Evolutionary conservation across 2,113 vertebrate species (phyloP), one percentile per base, ranked within the genome.

Genomic region (Eurystomus gularis): DNA sequence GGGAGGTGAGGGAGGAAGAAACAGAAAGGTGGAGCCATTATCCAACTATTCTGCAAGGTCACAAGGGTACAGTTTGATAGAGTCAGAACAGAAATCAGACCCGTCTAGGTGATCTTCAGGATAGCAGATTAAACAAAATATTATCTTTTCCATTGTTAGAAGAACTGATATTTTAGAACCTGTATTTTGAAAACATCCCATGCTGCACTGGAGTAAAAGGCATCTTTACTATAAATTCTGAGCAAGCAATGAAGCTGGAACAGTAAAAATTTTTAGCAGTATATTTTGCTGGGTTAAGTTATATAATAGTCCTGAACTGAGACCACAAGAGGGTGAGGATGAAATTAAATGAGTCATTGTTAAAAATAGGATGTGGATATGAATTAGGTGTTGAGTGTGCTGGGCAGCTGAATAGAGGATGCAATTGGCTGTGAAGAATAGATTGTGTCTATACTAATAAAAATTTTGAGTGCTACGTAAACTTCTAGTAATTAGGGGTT

Each of bases 271-370:
- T 2, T 46, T 24, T 75, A 88, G 15, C 65, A 44, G 23, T 75
- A n/a, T 61, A 9, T 86, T 93, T 88, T 79, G 28, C 26, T 64
- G n/a, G 11, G 28, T 81, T 86, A 48, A 61, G 16, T 90, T 94
- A 72, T 52, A 31, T 86, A 94, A 88, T 42, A 71, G 58, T 37
- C 61, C 92, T 92, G 82, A 94, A 82, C 65, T 44, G 55, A 88
- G 68, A 83, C 52, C 6, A 3, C 57, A 46, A 52, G 65, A 90
- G 37, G 31, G 35, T 83, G 60, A 94, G 65, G 69, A 76, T 65
- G 88, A 95, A 92, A 96, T 96, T 75, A 77, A 88, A 78, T 93
- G 96, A 96, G 83, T 94, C 88, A 69, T 26, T 93, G 88, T 92
- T 88, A 88, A 96, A 96, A 89, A 95, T 69, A 95, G 88, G 39